Conservation (phyloP, 2,113 vertebrate genomes). For the Felis chaus region DNA sequence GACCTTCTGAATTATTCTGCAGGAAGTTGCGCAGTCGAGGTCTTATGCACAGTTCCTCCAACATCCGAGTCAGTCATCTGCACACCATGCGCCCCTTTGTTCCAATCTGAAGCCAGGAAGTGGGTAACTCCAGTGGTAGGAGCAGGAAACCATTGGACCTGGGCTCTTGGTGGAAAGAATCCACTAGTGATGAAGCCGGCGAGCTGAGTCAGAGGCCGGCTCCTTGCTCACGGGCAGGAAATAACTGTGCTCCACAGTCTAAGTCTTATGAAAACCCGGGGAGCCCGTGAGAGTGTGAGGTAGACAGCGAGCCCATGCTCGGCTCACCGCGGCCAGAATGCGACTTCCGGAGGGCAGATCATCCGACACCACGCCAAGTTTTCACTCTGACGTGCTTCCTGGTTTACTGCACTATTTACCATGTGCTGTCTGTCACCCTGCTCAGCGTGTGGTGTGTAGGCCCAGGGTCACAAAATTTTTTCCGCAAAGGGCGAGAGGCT, state of each 20-base stretch:
- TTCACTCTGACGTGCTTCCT: neutral
- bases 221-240: neutral
- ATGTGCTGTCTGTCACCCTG: neutral
- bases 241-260: neutral
- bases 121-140: neutral
- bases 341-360: neutral
- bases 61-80: neutral
- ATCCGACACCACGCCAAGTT: rapidly evolving
- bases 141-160: neutral
- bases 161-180: neutral
- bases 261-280: neutral
- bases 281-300: too few species aligned
- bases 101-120: neutral
- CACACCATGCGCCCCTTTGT: neutral
- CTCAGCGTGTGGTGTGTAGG: too few species aligned
- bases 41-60: neutral
- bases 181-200: neutral
- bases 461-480: neutral
- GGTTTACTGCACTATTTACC: neutral
- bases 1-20: neutral
- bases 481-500: neutral
- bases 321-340: neutral
- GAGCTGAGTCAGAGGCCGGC: neutral
- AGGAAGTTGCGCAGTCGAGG: neutral
- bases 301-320: rapidly evolving